These are phyloP conservation scores for Drosophila melanica DNA, from an alignment of 1,140 invertebrate species.

Conservation along the genomic window DNA sequence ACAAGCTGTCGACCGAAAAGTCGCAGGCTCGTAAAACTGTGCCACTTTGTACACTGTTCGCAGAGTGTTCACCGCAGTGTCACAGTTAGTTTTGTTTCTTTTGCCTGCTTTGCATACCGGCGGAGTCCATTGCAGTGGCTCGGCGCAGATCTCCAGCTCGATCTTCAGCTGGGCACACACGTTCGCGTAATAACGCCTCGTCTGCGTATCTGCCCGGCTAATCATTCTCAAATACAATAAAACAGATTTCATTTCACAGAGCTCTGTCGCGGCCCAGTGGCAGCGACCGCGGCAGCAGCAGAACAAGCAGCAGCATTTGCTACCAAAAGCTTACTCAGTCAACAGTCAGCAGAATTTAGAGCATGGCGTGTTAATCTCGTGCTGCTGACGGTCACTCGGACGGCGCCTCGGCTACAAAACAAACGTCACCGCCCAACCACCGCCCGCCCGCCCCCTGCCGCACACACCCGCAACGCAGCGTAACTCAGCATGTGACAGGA, in stretches of 20 bases:
- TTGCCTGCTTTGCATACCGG: conserved; percentile 50
- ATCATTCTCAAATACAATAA: conserved; percentile 80
- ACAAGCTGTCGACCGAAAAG: conserved; percentile 48
- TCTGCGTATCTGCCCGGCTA: conserved; percentile 65
- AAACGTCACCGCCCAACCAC: no score
- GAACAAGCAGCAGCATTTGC: conserved; percentile 45
- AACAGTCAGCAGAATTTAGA: conserved; percentile 56
- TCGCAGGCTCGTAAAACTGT: conserved; percentile 63
- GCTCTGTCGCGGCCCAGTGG: conserved; percentile 36
- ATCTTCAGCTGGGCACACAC: conserved; percentile 42
- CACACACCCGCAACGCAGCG: conserved; percentile 3
- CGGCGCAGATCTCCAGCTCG: conserved; percentile 21
- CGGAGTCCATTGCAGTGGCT: conserved; percentile 13
- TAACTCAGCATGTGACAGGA: conserved; percentile 32
- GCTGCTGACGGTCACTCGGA: conserved; percentile 44
- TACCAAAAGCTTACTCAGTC: conserved; percentile 73
- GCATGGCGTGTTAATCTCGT: conserved; percentile 63
- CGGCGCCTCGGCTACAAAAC: conserved; percentile 28
- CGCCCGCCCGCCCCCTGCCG: background rate
- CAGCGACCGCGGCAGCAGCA: conserved; percentile 39
- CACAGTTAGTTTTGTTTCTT: conserved; percentile 7
- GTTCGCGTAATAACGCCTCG: conserved; percentile 59
- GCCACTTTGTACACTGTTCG: conserved; percentile 43
- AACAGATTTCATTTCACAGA: conserved; percentile 64
- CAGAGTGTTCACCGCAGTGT: conserved; percentile 9